These are phyloP conservation scores for Pelochelys cantorii DNA, from an alignment of 2,797 vertebrate genomes.

Conservation along the genomic window DNA sequence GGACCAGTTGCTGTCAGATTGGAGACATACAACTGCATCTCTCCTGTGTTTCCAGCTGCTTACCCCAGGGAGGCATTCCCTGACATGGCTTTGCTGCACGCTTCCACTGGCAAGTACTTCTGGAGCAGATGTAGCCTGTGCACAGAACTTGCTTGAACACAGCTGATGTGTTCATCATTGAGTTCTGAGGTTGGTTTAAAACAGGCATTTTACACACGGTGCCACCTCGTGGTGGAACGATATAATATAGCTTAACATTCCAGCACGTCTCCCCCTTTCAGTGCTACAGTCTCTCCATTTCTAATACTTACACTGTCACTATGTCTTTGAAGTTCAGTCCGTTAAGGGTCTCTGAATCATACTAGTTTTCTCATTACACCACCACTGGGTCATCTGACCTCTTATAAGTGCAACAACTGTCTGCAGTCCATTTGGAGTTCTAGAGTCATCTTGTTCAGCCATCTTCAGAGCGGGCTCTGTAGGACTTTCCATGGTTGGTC, in stretches of 20 bases:
- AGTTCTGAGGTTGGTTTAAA: neutral
- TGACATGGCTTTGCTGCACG: neutral
- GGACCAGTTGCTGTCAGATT: neutral
- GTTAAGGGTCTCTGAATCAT: neutral
- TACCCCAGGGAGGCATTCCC: neutral
- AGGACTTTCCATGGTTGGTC: neutral
- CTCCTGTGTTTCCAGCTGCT: neutral
- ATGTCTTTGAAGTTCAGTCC: neutral
- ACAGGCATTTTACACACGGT: neutral
- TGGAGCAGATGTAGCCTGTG: neutral
- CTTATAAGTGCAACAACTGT: neutral
- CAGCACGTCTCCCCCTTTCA: neutral
- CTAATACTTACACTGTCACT: neutral
- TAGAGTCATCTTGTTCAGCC: neutral
- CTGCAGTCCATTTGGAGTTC: neutral
- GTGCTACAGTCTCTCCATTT: neutral
- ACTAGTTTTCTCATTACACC: neutral
- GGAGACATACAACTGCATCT: neutral
- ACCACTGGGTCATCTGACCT: neutral
- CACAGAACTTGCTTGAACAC: neutral
- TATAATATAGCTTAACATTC: neutral
- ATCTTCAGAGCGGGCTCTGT: neutral
- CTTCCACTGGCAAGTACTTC: neutral
- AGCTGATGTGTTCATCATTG: neutral
- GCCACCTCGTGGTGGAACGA: neutral